Evolutionary conservation across 2,888 invertebrate genomes (phyloP).

Genomic region (Chamaedrilus cognettii): DNA sequence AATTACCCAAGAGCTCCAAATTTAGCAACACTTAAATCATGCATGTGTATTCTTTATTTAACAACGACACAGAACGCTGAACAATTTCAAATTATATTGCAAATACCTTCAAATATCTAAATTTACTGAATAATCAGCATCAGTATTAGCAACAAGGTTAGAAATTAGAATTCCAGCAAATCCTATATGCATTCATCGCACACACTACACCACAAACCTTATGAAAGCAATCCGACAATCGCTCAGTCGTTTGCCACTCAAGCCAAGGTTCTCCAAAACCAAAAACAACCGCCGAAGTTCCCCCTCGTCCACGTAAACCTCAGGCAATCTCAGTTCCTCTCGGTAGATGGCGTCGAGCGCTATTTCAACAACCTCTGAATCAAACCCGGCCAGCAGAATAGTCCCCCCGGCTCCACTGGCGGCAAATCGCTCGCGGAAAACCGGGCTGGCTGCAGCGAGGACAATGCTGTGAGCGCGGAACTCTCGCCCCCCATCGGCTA

Average conservation of each 20-base stretch:
- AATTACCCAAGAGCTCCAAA: too few species aligned
- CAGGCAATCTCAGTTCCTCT: conserved; percentile 6
- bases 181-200: too few species aligned
- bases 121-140: too few species aligned
- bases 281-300: not conserved
- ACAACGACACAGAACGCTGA: too few species aligned
- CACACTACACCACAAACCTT: too few species aligned
- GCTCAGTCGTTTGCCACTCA: not conserved
- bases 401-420: not conserved
- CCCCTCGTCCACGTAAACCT: not conserved
- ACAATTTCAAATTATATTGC: too few species aligned
- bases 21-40: too few species aligned
- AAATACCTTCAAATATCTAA: too few species aligned
- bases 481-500: conserved; percentile 19
- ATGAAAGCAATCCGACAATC: too few species aligned
- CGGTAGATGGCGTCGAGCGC: conserved; percentile 13
- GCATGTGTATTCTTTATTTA: too few species aligned
- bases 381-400: conserved; percentile 3
- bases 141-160: too few species aligned
- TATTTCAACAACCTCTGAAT: conserved; percentile 10
- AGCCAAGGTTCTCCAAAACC: conserved; percentile 4
- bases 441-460: conserved; percentile 22
- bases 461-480: conserved; percentile 23
- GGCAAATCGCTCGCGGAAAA: conserved; percentile 10
- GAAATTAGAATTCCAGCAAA: too few species aligned